phyloP scores from a whole-genome alignment of 2,888 invertebrate species.

The Drosophila sordidapex region DNA sequence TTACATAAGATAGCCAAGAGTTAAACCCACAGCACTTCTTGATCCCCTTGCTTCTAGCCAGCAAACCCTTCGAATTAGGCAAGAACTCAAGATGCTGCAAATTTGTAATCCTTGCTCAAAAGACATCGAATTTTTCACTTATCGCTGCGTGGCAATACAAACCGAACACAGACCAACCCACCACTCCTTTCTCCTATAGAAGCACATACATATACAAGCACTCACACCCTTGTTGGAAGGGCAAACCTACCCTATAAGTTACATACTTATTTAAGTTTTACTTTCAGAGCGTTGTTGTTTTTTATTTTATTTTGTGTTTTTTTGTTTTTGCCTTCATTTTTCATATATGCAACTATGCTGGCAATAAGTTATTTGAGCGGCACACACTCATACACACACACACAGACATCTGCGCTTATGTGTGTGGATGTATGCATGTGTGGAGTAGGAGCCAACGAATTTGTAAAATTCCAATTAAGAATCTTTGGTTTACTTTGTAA shows the following conservation, averaged over 20 bases:
- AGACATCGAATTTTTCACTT: conserved; percentile 74
- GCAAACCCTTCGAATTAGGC: conserved; percentile 66
- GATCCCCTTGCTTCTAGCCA: conserved; percentile 1
- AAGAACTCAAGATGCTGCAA: conserved; percentile 78
- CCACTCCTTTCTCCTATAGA: no score
- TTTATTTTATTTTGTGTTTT: conserved; percentile 26
- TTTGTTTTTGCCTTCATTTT: conserved; percentile 67
- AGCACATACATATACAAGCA: not conserved
- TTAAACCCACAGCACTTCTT: conserved; percentile 33
- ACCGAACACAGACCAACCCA: conserved; percentile 17
- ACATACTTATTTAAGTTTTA: conserved; percentile 69
- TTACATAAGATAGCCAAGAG: conserved; percentile 48
- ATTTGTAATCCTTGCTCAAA: conserved; percentile 78
- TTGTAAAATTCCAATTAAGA: conserved; percentile 82
- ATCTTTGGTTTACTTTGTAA: conserved; percentile 82
- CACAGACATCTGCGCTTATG: not conserved
- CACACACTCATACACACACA: conserved; percentile 17
- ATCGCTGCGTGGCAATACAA: conserved; percentile 65
- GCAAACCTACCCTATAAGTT: conserved; percentile 49
- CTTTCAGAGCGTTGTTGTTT: conserved; percentile 48
- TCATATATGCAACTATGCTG: conserved; percentile 74
- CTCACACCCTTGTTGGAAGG: conserved; percentile 9
- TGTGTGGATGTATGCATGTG: not conserved
- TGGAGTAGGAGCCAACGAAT: conserved; percentile 66
- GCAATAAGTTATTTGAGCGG: conserved; percentile 77